phyloP scores from a whole-genome alignment of 2,113 vertebrate species.

The Spilogale gracilis region DNA sequence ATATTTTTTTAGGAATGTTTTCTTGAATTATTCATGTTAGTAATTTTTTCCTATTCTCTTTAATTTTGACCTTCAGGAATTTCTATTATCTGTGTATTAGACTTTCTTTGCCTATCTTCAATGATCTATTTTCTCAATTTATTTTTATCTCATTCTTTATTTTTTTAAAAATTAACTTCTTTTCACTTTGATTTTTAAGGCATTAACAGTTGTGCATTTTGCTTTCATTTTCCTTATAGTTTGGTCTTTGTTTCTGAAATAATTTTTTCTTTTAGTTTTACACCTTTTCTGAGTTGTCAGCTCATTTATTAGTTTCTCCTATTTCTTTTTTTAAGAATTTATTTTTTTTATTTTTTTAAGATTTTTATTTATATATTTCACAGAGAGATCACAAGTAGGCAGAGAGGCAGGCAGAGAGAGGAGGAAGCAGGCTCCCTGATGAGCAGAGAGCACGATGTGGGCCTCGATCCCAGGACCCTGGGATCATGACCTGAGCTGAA shows the following conservation, averaged over 20 bases:
- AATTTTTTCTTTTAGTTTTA: background rate
- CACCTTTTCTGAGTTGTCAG: background rate
- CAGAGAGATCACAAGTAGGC: too few species aligned
- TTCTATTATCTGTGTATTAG: background rate
- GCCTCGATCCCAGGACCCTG: too few species aligned
- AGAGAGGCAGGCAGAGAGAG: too few species aligned
- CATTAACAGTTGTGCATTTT: background rate
- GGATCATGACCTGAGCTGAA: too few species aligned
- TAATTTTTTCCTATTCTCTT: conserved; percentile 9
- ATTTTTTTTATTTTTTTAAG: background rate
- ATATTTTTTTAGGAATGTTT: background rate
- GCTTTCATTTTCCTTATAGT: background rate
- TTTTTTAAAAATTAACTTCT: background rate
- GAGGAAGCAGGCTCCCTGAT: too few species aligned
- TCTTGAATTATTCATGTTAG: background rate
- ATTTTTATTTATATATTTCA: too few species aligned
- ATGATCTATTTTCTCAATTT: background rate
- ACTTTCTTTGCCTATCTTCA: conserved; percentile 13
- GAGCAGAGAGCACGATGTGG: too few species aligned
- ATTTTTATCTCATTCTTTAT: background rate
- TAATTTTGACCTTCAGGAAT: conserved; percentile 15
- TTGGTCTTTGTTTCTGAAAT: background rate
- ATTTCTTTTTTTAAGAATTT: background rate
- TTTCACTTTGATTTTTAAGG: background rate
- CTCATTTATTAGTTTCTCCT: background rate